Conservation (phyloP, 2,888 invertebrate genomes). For the Saturnia pavonia region DNA sequence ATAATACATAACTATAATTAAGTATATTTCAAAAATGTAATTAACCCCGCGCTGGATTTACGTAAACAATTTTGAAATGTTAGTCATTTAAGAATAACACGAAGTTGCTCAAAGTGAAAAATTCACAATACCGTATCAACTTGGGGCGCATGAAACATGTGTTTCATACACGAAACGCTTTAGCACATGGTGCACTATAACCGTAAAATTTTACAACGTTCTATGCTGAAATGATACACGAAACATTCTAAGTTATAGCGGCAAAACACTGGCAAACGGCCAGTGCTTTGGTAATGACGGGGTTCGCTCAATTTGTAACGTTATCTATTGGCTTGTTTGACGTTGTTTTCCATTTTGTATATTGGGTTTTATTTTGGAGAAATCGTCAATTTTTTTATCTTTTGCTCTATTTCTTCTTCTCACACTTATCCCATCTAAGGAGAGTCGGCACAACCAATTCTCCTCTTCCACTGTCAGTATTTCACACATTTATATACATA, state of each 20-base stretch:
- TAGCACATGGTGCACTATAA: constrained; percentile 70
- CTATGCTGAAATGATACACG: constrained; percentile 80
- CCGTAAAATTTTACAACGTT: constrained; percentile 79
- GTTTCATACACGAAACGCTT: constrained; percentile 15
- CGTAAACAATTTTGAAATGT: neutral
- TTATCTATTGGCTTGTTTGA: constrained; percentile 44
- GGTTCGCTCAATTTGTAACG: constrained; percentile 67
- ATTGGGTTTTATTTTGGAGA: neutral
- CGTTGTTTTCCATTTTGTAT: constrained; percentile 15
- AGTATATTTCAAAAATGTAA: too few species aligned
- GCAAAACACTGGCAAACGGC: constrained; percentile 65
- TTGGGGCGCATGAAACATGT: constrained; percentile 15
- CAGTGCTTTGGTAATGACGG: constrained; percentile 72
- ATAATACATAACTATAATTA: too few species aligned
- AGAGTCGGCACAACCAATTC: too few species aligned
- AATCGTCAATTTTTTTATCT: neutral
- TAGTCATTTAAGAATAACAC: neutral
- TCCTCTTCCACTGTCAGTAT: too few species aligned
- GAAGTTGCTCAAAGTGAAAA: constrained; percentile 4
- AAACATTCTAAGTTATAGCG: constrained; percentile 78
- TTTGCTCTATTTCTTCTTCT: neutral
- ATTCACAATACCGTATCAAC: neutral
- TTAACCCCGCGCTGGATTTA: too few species aligned
- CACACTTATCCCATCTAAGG: neutral
- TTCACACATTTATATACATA: too few species aligned